Base-by-base conservation (phyloP, 2,888 invertebrate genomes). In the Thecophora atra region DNA sequence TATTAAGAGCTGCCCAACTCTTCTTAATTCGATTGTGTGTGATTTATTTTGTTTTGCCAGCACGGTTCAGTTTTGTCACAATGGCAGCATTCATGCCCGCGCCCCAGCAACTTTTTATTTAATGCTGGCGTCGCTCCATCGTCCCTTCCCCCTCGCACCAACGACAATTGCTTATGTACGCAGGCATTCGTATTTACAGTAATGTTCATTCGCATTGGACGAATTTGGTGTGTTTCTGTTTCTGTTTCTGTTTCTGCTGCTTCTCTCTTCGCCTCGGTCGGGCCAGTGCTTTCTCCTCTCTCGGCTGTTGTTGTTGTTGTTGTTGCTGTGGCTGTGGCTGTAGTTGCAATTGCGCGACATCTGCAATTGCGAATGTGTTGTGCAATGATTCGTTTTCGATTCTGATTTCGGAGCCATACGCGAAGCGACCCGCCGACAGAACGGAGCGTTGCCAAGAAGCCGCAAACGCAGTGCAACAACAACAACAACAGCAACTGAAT, bases 371-470 rank as follows among this genome's bases (percentile, higher is more conserved):
- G 72, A 67, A 19, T 70, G 58, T 64, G 42, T 65, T 21, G 42
- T 75, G 60, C 24, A 65, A 58, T 58, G 37, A 37, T 64, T 72
- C 75, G 74, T 74, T 74, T 80, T 80, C 80, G 51, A 80, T 81
- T 81, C 80, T 76, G 75, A 72, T 73, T 76, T 81, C 79, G 79
- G 74, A 81, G 76, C 78, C 80, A 79, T 77, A 78, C 79, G 79
- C 80, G 81, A 80, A 81, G 82, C 81, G 82, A 83, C 82, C 81
- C 79, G 81, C 84, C 84, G 83, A 82, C 83, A 84, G 83, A 78
- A 76, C 80, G 62, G 28, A 26, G 51, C 62, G 66, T 51, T n/a
- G 47, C 64, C 44, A 24, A 60, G 15, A 63, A 56, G 58, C 63
- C 58, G 73, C 51, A 68, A 71, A 72, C 51, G 42, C 47, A 6